Conservation (phyloP, 1,140 invertebrate species). For the Cataglyphis hispanica region DNA sequence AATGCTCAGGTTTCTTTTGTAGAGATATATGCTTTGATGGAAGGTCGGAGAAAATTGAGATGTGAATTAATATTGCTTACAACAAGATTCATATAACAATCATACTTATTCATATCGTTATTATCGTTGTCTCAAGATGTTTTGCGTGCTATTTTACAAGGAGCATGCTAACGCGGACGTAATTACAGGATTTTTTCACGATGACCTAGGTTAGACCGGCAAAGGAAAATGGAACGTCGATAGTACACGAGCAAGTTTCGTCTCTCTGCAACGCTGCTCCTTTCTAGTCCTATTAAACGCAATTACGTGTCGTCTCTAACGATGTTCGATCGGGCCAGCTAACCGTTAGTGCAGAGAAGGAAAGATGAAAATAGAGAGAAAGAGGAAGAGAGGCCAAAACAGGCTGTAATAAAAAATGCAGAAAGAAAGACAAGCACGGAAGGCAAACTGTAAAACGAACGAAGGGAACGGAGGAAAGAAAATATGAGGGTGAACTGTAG, state of each 20-base stretch:
- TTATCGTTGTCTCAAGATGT: neutral
- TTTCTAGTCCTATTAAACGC: slow-evolving; percentile 72
- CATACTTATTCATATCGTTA: neutral
- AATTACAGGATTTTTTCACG: slow-evolving; percentile 38
- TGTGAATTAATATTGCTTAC: neutral
- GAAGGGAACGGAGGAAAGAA: slow-evolving; percentile 54
- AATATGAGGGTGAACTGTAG: slow-evolving; percentile 65
- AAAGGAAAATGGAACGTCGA: slow-evolving; percentile 69
- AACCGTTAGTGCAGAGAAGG: slow-evolving; percentile 28
- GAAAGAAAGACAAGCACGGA: slow-evolving; percentile 23
- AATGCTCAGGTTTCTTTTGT: slow-evolving; percentile 72
- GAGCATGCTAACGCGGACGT: slow-evolving; percentile 18
- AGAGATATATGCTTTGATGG: slow-evolving; percentile 30
- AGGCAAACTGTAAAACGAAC: neutral
- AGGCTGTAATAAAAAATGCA: neutral
- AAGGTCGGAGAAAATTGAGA: neutral
- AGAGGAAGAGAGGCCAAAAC: neutral
- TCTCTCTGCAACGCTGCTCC: slow-evolving; percentile 49
- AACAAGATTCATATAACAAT: neutral
- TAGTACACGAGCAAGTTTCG: slow-evolving; percentile 65
- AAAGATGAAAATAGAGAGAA: neutral
- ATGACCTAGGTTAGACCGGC: slow-evolving; percentile 43
- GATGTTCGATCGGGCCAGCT: slow-evolving; percentile 59
- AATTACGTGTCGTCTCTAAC: slow-evolving; percentile 73
- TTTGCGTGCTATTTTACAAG: slow-evolving; percentile 31